A percentile compares a stretch with the other conserved stretches of the same genome.
phyloP scores from a whole-genome alignment of 1,140 invertebrate species.

The Odontomachus brunneus region DNA sequence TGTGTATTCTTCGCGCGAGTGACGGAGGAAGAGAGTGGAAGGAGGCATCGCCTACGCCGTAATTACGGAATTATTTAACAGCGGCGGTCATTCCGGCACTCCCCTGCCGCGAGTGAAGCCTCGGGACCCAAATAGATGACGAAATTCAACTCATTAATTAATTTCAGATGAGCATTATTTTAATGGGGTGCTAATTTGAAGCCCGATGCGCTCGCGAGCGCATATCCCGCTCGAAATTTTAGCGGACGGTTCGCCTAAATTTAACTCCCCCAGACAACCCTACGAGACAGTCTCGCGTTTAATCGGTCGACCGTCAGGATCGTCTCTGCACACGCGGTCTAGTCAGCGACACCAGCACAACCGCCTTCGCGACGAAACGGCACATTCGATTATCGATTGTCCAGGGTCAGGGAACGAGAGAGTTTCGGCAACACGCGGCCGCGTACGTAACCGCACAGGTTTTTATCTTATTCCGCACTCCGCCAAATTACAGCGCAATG shows the following conservation, averaged over 20 bases:
- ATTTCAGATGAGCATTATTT: slow-evolving; percentile 49
- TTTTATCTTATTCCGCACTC: not conserved
- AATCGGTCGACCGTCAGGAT: slow-evolving; percentile 24
- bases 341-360: no score
- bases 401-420: slow-evolving; percentile 1
- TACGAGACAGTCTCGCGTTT: slow-evolving; percentile 27
- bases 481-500: slow-evolving; percentile 13
- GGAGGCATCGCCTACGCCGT: not conserved
- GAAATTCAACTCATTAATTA: slow-evolving; percentile 45
- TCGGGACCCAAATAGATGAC: slow-evolving; percentile 39
- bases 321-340: slow-evolving; percentile 34
- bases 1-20: not conserved
- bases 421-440: slow-evolving; percentile 6
- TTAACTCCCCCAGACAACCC: slow-evolving; percentile 45
- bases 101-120: slow-evolving; percentile 33
- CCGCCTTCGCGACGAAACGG: slow-evolving; percentile 1
- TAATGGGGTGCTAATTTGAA: slow-evolving; percentile 34
- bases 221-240: slow-evolving; percentile 41
- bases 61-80: slow-evolving; percentile 42
- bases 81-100: slow-evolving; percentile 31
- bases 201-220: slow-evolving; percentile 33
- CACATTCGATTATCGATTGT: slow-evolving; percentile 10
- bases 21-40: no score
- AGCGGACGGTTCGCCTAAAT: slow-evolving; percentile 37
- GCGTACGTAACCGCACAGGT: not conserved